These are phyloP conservation scores for Physeter macrocephalus DNA, from an alignment of 2,113 vertebrate genomes.

Conservation along the genomic window DNA sequence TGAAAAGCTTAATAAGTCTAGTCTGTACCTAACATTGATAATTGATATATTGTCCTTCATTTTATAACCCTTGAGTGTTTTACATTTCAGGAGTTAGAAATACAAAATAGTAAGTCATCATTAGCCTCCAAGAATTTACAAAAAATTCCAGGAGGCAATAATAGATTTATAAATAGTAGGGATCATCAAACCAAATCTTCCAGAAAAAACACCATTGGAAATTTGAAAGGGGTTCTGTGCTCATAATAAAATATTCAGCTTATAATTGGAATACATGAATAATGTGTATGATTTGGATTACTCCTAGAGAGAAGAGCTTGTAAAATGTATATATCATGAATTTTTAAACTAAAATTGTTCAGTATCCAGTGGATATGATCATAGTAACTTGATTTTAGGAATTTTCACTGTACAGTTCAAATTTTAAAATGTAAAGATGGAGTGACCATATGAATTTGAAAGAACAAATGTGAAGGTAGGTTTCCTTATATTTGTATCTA, in stretches of 20 bases:
- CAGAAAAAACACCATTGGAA: neutral
- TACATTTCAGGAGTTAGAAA: neutral
- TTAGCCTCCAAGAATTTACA: neutral
- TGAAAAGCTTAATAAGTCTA: constrained; percentile 7
- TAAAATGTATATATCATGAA: neutral
- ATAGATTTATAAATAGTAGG: neutral
- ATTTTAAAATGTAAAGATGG: neutral
- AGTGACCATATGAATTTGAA: neutral
- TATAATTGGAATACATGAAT: neutral
- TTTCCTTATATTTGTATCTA: neutral
- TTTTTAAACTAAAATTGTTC: neutral
- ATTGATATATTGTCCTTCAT: neutral
- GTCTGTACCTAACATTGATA: neutral
- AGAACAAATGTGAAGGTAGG: neutral
- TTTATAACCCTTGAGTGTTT: neutral
- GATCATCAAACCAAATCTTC: neutral
- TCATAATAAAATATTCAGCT: neutral
- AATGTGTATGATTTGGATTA: neutral
- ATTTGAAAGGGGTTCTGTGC: neutral
- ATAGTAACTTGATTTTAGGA: neutral
- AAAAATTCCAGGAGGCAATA: neutral
- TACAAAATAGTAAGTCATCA: neutral
- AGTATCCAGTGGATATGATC: neutral
- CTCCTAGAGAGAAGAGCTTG: neutral
- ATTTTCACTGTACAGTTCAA: neutral